phyloP scores from a whole-genome alignment of 2,113 vertebrate species.

The Scalopus aquaticus region DNA sequence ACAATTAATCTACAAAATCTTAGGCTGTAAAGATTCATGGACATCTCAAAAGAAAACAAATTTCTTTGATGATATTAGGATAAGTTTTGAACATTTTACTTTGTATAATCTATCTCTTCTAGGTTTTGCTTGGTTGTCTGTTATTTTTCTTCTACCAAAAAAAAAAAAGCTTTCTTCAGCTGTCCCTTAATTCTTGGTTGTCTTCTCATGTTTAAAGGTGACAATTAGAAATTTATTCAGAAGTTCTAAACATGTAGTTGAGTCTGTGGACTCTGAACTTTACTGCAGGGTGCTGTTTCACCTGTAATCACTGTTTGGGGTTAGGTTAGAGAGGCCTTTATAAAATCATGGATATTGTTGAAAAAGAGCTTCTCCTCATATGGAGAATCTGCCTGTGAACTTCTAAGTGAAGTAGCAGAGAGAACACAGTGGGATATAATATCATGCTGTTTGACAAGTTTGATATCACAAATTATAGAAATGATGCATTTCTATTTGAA shows the following conservation, averaged over 20 bases:
- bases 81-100: conserved; percentile 16
- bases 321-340: background rate
- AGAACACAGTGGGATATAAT: background rate
- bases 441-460: background rate
- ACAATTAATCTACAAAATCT: too few relatives aligned
- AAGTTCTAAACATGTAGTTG: background rate
- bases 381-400: background rate
- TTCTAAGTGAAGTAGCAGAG: background rate
- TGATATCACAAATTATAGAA: conserved; percentile 8
- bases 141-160: background rate
- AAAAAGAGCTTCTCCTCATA: background rate
- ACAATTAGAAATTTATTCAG: background rate
- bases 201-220: background rate
- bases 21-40: too few relatives aligned
- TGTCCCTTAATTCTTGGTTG: background rate
- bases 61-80: background rate
- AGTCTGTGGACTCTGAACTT: background rate
- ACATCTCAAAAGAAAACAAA: background rate
- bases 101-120: background rate
- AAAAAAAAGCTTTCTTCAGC: background rate
- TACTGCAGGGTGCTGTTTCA: background rate
- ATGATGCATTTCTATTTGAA: background rate
- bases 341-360: background rate
- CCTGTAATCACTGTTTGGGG: background rate
- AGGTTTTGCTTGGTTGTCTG: background rate